Base-by-base conservation (phyloP, 2,797 vertebrate genomes). In the Malurus splendens region DNA sequence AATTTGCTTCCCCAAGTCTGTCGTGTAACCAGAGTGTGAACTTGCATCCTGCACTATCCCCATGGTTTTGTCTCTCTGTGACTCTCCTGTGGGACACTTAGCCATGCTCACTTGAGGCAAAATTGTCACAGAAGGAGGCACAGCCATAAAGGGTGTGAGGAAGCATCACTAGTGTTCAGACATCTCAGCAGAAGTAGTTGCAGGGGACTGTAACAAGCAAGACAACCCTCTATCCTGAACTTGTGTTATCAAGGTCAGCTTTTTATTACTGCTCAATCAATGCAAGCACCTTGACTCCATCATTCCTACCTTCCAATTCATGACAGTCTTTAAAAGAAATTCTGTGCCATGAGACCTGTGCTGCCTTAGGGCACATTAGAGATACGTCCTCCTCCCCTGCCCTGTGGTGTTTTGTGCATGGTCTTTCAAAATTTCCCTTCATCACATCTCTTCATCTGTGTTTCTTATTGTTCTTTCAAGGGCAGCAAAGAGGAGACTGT, bases 351-450 rank as follows among this genome's bases (percentile, higher is more conserved):
- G 19, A 64, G 5, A 44, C 6, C 33, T 74, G 23, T 74, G 23
- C 38, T 78, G 42, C 45, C 20, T 81, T 52, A 56, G 25, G 17
- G 2, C 14, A 7, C 30, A 7, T 38, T 54, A 38, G 8, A 0
- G 4, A 4, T 14, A 42, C 0, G 2, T 39, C 10, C 36, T 50
- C 13, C 30, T 70, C 4, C n/a, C 8, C 45, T 68, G 36, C 12
- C 22, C 15, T 0, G 0, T 15, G 45, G 23, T 42, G 20, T 18
- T 38, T 33, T 71, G 30, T 57, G 10, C 20, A 16, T 4, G 2
- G 5, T 36, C 50, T 85, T 57, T 15, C 36, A 62, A 39, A 23
- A 16, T 36, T 77, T 61, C n/a, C n/a, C 18, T 36, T 36, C 36
- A 36, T 36, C 11, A 14, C 8, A 19, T 42, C 6, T 6, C 18